A percentile compares a stretch with the other conserved stretches of the same genome.
These are phyloP conservation scores for Clistopyga incitator DNA, from an alignment of 2,888 invertebrate species.

Conservation along the genomic window DNA sequence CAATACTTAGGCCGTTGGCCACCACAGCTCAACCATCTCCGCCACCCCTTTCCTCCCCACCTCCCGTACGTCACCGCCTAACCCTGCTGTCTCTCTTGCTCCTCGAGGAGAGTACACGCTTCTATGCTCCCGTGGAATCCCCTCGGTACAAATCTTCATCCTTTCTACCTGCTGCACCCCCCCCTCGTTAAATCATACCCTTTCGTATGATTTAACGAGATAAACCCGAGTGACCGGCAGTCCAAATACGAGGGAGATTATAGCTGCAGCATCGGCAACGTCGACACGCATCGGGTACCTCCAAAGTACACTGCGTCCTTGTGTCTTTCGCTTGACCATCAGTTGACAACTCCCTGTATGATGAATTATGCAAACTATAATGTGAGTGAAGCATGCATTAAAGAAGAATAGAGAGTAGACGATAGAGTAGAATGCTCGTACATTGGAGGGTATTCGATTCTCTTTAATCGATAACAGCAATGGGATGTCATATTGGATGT, in stretches of 20 bases:
- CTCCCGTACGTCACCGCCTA: conserved; percentile 38
- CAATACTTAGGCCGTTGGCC: conserved; percentile 72
- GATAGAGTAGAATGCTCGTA: conserved; percentile 30
- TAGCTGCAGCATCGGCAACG: conserved; percentile 46
- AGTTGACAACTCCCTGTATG: conserved; percentile 55
- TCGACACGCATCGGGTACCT: conserved; percentile 1
- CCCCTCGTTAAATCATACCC: conserved; percentile 68
- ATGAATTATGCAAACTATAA: conserved; percentile 52
- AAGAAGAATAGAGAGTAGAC: conserved; percentile 55
- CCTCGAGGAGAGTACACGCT: conserved; percentile 34
- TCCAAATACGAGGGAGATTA: conserved; percentile 69
- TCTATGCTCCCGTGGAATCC: conserved; percentile 59
- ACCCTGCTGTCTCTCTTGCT: conserved; percentile 11
- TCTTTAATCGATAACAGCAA: conserved; percentile 45
- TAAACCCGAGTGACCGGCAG: conserved; percentile 65
- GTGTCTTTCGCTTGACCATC: conserved; percentile 36
- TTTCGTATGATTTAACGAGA: conserved; percentile 70
- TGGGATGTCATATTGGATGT: conserved; percentile 55
- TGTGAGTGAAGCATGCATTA: conserved; percentile 46
- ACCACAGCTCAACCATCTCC: conserved; percentile 61
- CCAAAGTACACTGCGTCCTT: neutral
- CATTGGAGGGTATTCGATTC: conserved; percentile 58
- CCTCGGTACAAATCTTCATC: conserved; percentile 49
- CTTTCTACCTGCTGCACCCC: conserved; percentile 33
- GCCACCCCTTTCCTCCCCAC: conserved; percentile 42